A percentile compares a stretch with the other conserved stretches of the same genome.
phyloP scores from a whole-genome alignment of 2,113 vertebrate genomes.

The Hippolais icterina region DNA sequence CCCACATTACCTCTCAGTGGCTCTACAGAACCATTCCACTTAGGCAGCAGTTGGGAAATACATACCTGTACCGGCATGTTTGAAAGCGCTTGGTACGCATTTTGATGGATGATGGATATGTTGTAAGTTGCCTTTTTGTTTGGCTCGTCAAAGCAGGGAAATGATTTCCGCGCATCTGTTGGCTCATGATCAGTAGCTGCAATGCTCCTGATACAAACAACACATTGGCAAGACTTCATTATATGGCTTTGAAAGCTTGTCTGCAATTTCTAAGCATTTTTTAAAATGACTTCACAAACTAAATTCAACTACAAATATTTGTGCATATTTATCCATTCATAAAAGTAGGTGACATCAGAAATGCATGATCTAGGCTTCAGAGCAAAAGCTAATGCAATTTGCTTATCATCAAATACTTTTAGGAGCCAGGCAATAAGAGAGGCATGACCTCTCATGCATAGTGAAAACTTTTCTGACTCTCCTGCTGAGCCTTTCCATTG shows the following conservation, averaged over 20 bases:
- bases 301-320: background rate
- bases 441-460: background rate
- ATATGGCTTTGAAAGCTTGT: background rate
- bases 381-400: background rate
- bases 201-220: slow-evolving; percentile 87
- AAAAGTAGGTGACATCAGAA: background rate
- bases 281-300: background rate
- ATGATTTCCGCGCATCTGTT: slow-evolving; percentile 95
- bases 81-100: slow-evolving; percentile 78
- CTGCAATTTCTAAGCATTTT: background rate
- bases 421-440: background rate
- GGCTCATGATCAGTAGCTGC: slow-evolving; percentile 97
- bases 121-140: slow-evolving; percentile 95
- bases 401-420: background rate
- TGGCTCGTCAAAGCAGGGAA: slow-evolving; percentile 97
- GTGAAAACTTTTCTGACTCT: background rate
- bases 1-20: background rate
- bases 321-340: background rate
- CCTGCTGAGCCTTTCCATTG: background rate
- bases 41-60: background rate
- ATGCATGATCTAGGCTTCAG: background rate
- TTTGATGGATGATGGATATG: slow-evolving; percentile 83
- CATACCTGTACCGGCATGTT: slow-evolving; percentile 91
- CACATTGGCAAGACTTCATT: background rate
- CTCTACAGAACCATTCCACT: background rate